A percentile compares a stretch with the other conserved stretches of the same genome.
These are phyloP conservation scores for Sarcophaga carnaria DNA, from an alignment of 2,888 invertebrate genomes.

Conservation along the genomic window DNA sequence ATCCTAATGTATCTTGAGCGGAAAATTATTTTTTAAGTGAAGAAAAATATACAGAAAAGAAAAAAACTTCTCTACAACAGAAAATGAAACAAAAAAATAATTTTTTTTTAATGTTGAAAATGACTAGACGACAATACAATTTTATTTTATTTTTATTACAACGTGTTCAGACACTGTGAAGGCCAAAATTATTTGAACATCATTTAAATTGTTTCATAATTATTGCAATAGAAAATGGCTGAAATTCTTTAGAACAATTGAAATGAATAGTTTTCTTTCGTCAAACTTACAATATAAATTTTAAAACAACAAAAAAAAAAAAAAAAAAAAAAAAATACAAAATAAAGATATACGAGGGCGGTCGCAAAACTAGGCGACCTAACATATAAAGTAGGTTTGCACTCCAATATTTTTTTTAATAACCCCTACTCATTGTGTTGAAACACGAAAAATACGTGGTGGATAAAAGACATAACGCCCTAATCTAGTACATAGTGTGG, in stretches of 20 bases:
- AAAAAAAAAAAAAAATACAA: background rate
- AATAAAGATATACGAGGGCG: background rate
- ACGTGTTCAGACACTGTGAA: conserved; percentile 33
- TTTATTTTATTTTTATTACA: conserved; percentile 52
- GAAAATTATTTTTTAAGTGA: conserved; percentile 53
- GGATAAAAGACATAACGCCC: no score
- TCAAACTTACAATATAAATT: background rate
- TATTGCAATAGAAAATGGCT: background rate
- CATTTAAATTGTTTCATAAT: background rate
- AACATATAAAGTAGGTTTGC: no score
- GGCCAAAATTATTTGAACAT: conserved; percentile 29
- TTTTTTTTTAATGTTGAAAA: conserved; percentile 14
- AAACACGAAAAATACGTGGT: no score
- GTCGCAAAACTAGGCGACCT: no score
- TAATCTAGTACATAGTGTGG: no score
- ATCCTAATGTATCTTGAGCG: conserved; percentile 64
- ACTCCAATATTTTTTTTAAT: no score
- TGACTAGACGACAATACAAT: conserved; percentile 51
- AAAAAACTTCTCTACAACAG: conserved; percentile 36
- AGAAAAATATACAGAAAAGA: conserved; percentile 4
- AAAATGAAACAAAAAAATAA: conserved; percentile 25
- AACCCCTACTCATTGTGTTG: no score
- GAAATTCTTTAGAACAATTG: background rate
- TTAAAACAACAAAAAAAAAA: background rate
- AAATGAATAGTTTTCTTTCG: no score